Evolutionary conservation across 2,797 vertebrate genomes (phyloP).

Genomic region (Atherinosoma microstoma): DNA sequence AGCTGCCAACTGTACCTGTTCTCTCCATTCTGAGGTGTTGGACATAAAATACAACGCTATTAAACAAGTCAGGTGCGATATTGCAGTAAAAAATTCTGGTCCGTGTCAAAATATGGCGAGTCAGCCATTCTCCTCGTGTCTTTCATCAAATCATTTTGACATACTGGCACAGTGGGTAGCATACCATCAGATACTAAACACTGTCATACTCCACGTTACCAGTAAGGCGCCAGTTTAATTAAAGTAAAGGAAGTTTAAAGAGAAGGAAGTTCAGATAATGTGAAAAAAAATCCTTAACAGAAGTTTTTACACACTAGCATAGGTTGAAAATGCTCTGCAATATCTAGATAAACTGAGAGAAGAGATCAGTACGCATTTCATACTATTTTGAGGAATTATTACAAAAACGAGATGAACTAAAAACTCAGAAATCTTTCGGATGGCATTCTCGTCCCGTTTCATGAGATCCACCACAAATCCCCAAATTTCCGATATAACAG

Average conservation of each 20-base stretch:
- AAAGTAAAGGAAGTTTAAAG: no score
- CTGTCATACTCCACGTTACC: no score
- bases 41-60: not conserved
- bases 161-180: not conserved
- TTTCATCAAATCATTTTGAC: conserved; percentile 1
- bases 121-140: not conserved
- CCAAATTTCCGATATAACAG: conserved; percentile 40
- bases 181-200: not conserved
- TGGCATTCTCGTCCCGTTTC: not conserved
- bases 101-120: conserved; percentile 1
- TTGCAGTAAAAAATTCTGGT: conserved; percentile 5
- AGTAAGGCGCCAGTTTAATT: no score
- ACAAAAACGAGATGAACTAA: conserved; percentile 31
- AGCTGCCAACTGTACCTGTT: conserved; percentile 10
- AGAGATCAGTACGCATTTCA: conserved; percentile 56
- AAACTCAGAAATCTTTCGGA: conserved; percentile 8
- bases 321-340: conserved; percentile 6
- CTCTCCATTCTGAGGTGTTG: conserved; percentile 9
- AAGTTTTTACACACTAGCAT: conserved; percentile 18
- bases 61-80: conserved; percentile 9
- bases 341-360: conserved; percentile 26
- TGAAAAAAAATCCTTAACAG: conserved; percentile 47
- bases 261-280: conserved; percentile 9
- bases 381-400: conserved; percentile 19
- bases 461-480: conserved; percentile 47